Base-by-base conservation (phyloP, 2,888 invertebrate species). In the Drosophila sordidapex region DNA sequence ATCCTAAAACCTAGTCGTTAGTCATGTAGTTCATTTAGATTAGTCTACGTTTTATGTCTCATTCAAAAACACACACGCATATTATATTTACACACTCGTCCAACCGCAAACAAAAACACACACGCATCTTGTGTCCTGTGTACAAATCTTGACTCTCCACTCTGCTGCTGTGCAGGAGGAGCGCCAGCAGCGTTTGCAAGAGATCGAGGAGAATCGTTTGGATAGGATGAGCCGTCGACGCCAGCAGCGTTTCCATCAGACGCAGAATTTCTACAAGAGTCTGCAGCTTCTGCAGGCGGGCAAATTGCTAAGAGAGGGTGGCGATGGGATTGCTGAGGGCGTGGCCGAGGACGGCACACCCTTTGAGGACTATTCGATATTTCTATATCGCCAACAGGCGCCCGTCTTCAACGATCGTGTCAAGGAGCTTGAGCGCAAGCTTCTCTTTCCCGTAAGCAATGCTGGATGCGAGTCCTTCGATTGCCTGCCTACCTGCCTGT, bases 381-480 rank as follows among this genome's bases (percentile, higher is more conserved):
- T 96, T 93, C 94, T 97, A 90, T 98, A 97, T 93, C 95, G 97
- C 60, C 97, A 97, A 93, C 96, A 96, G 67, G 97, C 97, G 21
- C 96, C 97, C 10, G 95, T 96, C 91, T 97, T 97, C 93, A 96
- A 95, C 93, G 97, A 97, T 92, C 95, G 97, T 74, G 97, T 97
- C 74, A 96, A 96, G 95, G 95, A 96, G 86, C 94, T 97, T 91
- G 97, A 96, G 93, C 94, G 95, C 93, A 96, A 96, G 93, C 94
- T 96, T 84, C 94, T 95, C 81, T 95, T 95, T 92, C 96, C 96
- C 91, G 96, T 96, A 96, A 96, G 96, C 91, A 79, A 70, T 64
- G 57, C 38, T 58, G 76, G 79, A 79, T 64, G 29, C 40, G 35
- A 56, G 58, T 68, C 51, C 63, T 46, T 71, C 75, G 71, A 83